A percentile compares a stretch with the other conserved stretches of the same genome.
Evolutionary conservation across 2,797 vertebrate species (phyloP).

Genomic region (Cuculus canorus): DNA sequence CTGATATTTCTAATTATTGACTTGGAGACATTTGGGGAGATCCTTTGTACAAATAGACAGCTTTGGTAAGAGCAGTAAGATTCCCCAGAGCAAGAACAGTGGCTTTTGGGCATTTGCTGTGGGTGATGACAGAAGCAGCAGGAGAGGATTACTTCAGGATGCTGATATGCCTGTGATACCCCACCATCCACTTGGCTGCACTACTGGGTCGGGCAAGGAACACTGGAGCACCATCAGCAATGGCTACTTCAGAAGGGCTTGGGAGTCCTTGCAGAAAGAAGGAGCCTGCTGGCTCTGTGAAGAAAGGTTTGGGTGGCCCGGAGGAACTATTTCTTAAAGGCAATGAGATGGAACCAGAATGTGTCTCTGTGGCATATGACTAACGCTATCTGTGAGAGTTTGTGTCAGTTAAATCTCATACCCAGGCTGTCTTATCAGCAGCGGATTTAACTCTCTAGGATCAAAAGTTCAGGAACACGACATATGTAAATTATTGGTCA

Average conservation of each 20-base stretch:
- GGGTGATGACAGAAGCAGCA: not conserved
- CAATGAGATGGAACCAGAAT: not conserved
- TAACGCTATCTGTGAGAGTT: not conserved
- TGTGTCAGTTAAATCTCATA: not conserved
- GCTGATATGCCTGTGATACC: not conserved
- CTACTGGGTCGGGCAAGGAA: accelerated
- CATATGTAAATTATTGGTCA: not conserved
- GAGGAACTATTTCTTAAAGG: not conserved
- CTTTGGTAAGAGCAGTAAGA: not conserved
- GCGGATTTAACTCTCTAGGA: not conserved
- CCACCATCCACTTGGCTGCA: not conserved
- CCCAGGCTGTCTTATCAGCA: not conserved
- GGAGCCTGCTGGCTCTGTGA: not conserved
- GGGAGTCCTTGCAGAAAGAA: not conserved
- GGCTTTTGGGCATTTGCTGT: not conserved
- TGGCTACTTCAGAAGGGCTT: not conserved
- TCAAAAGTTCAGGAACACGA: not conserved
- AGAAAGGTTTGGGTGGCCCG: not conserved
- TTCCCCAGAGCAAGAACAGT: not conserved
- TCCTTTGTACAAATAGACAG: not conserved
- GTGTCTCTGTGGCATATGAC: not conserved
- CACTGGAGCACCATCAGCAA: not conserved
- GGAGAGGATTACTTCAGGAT: not conserved
- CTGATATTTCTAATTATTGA: not conserved
- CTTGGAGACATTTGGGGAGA: not conserved